Evolutionary conservation across 2,113 vertebrate genomes (phyloP).

Genomic region (Syngnathus scovelli): DNA sequence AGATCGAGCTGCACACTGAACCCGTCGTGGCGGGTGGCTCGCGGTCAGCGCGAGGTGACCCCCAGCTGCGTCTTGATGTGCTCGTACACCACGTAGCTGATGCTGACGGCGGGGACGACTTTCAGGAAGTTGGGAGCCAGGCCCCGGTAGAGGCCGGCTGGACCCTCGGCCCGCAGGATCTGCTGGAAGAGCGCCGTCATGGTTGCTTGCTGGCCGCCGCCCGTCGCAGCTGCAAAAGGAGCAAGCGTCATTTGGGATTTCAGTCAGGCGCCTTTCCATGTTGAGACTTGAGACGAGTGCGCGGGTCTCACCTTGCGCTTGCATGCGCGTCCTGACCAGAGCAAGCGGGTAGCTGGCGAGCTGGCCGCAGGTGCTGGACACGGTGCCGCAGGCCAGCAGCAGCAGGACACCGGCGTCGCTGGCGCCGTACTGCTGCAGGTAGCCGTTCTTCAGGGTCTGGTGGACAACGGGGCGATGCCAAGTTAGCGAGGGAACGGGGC

Average conservation of each 20-base stretch:
- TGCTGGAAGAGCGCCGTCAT: slow-evolving; percentile 90
- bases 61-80: slow-evolving; percentile 90
- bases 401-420: slow-evolving; percentile 83
- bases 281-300: not conserved
- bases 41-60: slow-evolving; percentile 81
- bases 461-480: not conserved
- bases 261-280: no score
- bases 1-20: slow-evolving; percentile 51
- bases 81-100: slow-evolving; percentile 97
- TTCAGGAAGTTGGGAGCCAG: slow-evolving; percentile 96
- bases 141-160: slow-evolving; percentile 87
- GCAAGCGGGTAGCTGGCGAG: slow-evolving; percentile 93
- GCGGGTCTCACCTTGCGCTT: slow-evolving; percentile 84
- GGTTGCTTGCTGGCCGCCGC: slow-evolving; percentile 70
- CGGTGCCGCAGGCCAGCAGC: slow-evolving; percentile 89
- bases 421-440: slow-evolving; percentile 83
- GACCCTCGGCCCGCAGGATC: slow-evolving; percentile 87
- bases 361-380: slow-evolving; percentile 93
- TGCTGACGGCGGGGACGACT: slow-evolving; percentile 96
- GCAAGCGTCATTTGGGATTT: no score
- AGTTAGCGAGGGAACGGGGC: not conserved
- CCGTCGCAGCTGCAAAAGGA: slow-evolving; percentile 70
- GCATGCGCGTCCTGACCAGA: slow-evolving; percentile 92
- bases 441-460: slow-evolving; percentile 88
- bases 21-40: slow-evolving; percentile 11